phyloP scores from a whole-genome alignment of 2,888 invertebrate genomes.

The Priocnemis perturbator region DNA sequence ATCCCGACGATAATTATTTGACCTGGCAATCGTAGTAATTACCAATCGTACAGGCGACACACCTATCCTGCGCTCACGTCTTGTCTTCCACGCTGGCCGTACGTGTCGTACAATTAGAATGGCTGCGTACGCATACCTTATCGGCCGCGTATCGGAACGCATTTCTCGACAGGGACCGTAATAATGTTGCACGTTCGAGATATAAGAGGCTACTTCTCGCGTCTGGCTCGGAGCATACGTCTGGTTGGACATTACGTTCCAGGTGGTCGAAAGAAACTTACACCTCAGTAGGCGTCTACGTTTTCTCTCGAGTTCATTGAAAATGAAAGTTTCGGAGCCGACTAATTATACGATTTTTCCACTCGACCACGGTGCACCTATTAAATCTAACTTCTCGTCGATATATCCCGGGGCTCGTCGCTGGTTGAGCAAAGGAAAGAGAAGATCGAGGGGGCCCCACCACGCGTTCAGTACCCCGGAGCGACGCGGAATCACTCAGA shows the following conservation, averaged over 20 bases:
- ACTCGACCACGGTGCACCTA: neutral
- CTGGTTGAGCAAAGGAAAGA: conserved; percentile 8
- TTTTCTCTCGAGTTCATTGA: too few relatives aligned
- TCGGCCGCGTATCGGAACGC: conserved; percentile 37
- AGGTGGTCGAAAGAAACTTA: too few relatives aligned
- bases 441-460: conserved; percentile 25
- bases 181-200: conserved; percentile 34
- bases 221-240: too few relatives aligned
- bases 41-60: conserved; percentile 45
- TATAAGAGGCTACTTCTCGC: too few relatives aligned
- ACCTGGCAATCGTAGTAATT: conserved; percentile 56
- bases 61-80: conserved; percentile 33
- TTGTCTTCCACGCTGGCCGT: conserved; percentile 8
- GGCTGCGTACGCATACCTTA: conserved; percentile 31
- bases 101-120: conserved; percentile 35
- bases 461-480: conserved; percentile 56
- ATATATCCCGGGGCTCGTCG: neutral
- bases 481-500: conserved; percentile 73
- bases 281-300: too few relatives aligned
- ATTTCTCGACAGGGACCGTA: conserved; percentile 19
- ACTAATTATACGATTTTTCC: neutral
- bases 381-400: conserved; percentile 12
- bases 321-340: too few relatives aligned
- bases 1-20: conserved; percentile 49
- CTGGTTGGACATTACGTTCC: too few relatives aligned